phyloP scores from a whole-genome alignment of 2,888 invertebrate genomes.

The Schizaphis graminum region DNA sequence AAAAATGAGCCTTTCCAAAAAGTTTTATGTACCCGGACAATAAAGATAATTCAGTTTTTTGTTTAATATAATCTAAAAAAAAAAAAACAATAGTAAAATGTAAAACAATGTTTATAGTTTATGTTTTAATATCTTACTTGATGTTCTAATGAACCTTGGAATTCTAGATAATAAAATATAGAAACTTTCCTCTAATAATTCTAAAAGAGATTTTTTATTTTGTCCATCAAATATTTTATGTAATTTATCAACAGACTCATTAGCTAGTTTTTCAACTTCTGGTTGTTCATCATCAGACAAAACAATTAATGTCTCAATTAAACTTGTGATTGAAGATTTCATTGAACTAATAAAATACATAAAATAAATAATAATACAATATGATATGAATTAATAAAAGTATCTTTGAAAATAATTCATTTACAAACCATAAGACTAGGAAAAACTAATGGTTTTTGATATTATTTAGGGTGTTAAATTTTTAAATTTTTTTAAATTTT shows the following conservation, averaged over 20 bases:
- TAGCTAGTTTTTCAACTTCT: slow-evolving; percentile 73
- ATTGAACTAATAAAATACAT: slow-evolving; percentile 70
- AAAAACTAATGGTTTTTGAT: neutral
- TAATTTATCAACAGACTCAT: slow-evolving; percentile 71
- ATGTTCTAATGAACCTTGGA: slow-evolving; percentile 77
- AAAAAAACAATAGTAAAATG: neutral
- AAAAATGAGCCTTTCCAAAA: slow-evolving; percentile 75
- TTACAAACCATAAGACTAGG: neutral
- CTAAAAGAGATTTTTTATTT: slow-evolving; percentile 71
- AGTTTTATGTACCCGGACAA: slow-evolving; percentile 79
- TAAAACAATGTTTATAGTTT: neutral
- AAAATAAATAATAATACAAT: neutral
- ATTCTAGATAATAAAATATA: slow-evolving; percentile 75
- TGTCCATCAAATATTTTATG: slow-evolving; percentile 71
- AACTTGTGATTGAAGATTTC: slow-evolving; percentile 72
- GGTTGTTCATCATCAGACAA: slow-evolving; percentile 78
- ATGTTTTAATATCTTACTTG: slow-evolving; percentile 64
- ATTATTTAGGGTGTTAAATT: too few relatives aligned
- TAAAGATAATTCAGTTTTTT: slow-evolving; percentile 73
- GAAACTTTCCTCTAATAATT: slow-evolving; percentile 77
- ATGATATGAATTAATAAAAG: neutral
- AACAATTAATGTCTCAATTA: slow-evolving; percentile 79
- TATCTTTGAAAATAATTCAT: neutral
- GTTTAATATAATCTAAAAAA: slow-evolving; percentile 75
- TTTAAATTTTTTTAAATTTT: too few relatives aligned